Evolutionary conservation across 2,797 vertebrate genomes (phyloP).

Genomic region (Pelodytes ibericus): DNA sequence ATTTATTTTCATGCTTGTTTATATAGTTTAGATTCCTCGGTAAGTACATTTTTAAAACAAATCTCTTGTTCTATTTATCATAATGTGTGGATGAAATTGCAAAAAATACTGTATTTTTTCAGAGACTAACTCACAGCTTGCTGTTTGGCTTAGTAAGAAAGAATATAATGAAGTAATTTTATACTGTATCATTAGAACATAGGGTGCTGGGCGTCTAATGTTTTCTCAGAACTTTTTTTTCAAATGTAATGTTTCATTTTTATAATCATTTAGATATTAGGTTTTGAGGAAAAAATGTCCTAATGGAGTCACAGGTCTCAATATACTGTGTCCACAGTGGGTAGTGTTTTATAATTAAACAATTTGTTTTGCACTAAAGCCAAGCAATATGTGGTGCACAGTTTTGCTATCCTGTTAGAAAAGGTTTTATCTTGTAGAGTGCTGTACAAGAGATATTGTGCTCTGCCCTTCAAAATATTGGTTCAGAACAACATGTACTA

Average conservation of each 20-base stretch:
- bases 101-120: constrained; percentile 34
- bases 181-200: constrained; percentile 38
- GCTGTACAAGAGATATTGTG: constrained; percentile 31
- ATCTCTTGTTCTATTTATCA: constrained; percentile 21
- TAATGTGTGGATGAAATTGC: constrained; percentile 23
- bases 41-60: constrained; percentile 14
- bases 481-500: constrained; percentile 31
- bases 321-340: constrained; percentile 47
- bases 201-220: constrained; percentile 23
- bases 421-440: constrained; percentile 22
- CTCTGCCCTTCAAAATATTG: constrained; percentile 35
- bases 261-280: constrained; percentile 46
- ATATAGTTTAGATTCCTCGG: constrained; percentile 1
- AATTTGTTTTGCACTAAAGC: constrained; percentile 49
- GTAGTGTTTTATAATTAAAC: constrained; percentile 54
- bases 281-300: constrained; percentile 40
- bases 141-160: constrained; percentile 32
- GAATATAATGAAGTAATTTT: constrained; percentile 40
- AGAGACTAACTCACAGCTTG: constrained; percentile 22
- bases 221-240: constrained; percentile 18
- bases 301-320: constrained; percentile 43
- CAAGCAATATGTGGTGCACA: constrained; percentile 22
- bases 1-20: constrained; percentile 13
- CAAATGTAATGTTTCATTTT: constrained; percentile 37
- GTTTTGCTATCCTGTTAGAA: constrained; percentile 9